Evolutionary conservation across 2,888 invertebrate genomes (phyloP).

Genomic region (Laspeyria flexula): DNA sequence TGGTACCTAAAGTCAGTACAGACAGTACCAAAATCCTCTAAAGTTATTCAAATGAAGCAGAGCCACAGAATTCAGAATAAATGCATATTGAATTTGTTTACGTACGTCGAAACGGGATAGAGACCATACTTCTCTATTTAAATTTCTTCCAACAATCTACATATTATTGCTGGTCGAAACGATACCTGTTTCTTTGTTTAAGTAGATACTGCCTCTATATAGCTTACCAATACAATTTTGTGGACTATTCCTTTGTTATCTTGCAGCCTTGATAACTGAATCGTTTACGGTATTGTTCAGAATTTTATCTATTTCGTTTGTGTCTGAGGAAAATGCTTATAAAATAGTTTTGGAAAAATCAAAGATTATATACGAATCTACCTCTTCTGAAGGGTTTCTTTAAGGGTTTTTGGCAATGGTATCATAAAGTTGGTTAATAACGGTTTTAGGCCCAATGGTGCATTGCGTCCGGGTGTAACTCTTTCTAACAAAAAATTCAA

Average conservation of each 20-base stretch:
- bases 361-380: neutral
- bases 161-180: constrained; percentile 69
- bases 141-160: constrained; percentile 73
- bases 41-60: constrained; percentile 79
- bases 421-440: constrained; percentile 1
- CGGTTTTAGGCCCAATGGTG: neutral
- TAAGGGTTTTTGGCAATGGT: neutral
- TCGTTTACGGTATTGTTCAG: neutral
- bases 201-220: constrained; percentile 26
- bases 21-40: constrained; percentile 61
- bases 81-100: constrained; percentile 85
- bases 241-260: neutral
- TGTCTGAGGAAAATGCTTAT: neutral
- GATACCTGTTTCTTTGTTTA: constrained; percentile 56
- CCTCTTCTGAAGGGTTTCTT: neutral
- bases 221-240: constrained; percentile 4
- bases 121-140: constrained; percentile 77
- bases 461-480: neutral
- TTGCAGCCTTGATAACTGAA: neutral
- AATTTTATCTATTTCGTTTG: constrained; percentile 1
- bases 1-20: constrained; percentile 18
- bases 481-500: constrained; percentile 1
- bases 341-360: neutral
- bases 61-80: constrained; percentile 76
- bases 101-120: constrained; percentile 73